These are phyloP conservation scores for Acrobasis repandana DNA, from an alignment of 2,888 invertebrate genomes.

Conservation along the genomic window DNA sequence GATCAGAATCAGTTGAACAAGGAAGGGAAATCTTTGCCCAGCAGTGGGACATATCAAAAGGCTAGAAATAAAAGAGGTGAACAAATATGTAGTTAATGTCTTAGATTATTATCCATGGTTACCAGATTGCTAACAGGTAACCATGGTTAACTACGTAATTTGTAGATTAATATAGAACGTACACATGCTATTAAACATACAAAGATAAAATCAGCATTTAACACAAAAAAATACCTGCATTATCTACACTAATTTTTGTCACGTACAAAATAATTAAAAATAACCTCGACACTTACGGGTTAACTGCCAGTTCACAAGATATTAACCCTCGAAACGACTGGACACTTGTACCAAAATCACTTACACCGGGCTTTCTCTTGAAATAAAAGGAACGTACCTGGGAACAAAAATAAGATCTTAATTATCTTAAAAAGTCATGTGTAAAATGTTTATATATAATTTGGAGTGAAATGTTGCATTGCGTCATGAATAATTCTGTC, in stretches of 20 bases:
- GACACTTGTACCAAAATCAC: constrained; percentile 14
- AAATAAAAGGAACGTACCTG: constrained; percentile 30
- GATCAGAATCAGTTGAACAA: too few relatives aligned
- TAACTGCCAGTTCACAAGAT: constrained; percentile 25
- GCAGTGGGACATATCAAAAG: too few relatives aligned
- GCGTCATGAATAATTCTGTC: constrained; percentile 70
- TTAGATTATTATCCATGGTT: too few relatives aligned
- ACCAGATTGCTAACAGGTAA: too few relatives aligned
- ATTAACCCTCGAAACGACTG: constrained; percentile 17
- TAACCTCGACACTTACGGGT: constrained; percentile 22
- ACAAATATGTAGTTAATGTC: too few relatives aligned
- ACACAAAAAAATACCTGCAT: constrained; percentile 37
- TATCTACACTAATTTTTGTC: constrained; percentile 14
- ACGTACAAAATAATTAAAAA: constrained; percentile 16
- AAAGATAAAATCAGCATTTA: constrained; percentile 24
- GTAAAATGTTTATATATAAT: constrained; percentile 48
- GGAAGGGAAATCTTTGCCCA: too few relatives aligned
- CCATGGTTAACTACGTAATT: background rate
- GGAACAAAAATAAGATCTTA: constrained; percentile 31
- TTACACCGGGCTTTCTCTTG: constrained; percentile 27
- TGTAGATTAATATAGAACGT: background rate
- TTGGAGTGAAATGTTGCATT: constrained; percentile 56
- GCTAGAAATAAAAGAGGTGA: too few relatives aligned
- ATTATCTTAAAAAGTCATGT: constrained; percentile 31
- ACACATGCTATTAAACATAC: background rate